Conservation (phyloP, 2,113 vertebrate species). For the Scomber scombrus region DNA sequence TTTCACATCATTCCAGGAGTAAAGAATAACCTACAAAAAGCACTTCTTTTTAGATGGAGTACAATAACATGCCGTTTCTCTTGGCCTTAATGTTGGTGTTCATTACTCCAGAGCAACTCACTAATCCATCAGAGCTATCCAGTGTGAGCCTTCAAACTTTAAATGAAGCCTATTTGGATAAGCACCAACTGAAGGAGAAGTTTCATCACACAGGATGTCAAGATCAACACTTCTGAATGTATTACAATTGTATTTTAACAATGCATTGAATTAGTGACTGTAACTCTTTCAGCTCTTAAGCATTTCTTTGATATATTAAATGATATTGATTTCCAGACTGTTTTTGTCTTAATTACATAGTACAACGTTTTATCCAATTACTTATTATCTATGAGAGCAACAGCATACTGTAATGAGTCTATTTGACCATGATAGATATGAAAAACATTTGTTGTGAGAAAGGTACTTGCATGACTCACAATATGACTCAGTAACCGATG, state of each 20-base stretch:
- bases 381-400: too few species aligned
- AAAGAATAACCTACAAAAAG: slow-evolving; percentile 25
- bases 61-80: slow-evolving; percentile 16
- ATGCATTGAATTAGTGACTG: background rate
- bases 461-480: background rate
- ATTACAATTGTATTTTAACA: background rate
- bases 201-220: slow-evolving; percentile 11
- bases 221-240: background rate
- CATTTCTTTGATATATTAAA: too few species aligned
- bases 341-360: background rate
- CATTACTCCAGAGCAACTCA: slow-evolving; percentile 10
- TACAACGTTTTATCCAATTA: too few species aligned
- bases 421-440: background rate
- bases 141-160: background rate
- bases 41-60: slow-evolving; percentile 2
- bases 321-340: background rate
- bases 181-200: background rate
- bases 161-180: slow-evolving; percentile 14
- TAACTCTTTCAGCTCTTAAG: background rate
- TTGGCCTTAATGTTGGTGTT: slow-evolving; percentile 18
- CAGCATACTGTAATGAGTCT: too few species aligned
- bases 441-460: slow-evolving; percentile 2
- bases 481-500: background rate
- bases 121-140: slow-evolving; percentile 7
- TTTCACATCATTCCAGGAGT: slow-evolving; percentile 40